Conservation (phyloP, 2,797 vertebrate species). For the Cryptoblepharus egeriae region DNA sequence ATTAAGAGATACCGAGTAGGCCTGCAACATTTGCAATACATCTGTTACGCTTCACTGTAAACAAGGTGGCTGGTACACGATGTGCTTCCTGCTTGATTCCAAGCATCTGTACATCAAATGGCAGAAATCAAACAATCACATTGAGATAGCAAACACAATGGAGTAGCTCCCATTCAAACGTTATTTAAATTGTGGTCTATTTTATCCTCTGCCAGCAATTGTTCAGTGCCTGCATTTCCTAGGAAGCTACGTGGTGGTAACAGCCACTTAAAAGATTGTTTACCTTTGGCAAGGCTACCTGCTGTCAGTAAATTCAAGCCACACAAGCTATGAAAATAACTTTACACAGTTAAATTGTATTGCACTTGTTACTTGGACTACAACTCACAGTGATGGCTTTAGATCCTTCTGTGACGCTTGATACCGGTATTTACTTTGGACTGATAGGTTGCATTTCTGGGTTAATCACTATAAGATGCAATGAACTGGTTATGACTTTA, state of each 20-base stretch:
- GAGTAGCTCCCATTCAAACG: constrained; percentile 57
- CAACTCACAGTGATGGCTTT: neutral
- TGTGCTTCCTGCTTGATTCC: constrained; percentile 43
- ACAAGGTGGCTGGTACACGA: constrained; percentile 53
- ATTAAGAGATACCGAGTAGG: constrained; percentile 58
- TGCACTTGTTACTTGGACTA: constrained; percentile 24
- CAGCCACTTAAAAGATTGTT: constrained; percentile 69
- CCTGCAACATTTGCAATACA: constrained; percentile 41
- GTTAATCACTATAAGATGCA: neutral
- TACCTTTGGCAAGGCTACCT: constrained; percentile 41
- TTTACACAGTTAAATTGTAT: constrained; percentile 25
- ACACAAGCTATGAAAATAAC: constrained; percentile 48
- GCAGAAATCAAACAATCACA: constrained; percentile 41
- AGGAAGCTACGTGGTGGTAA: constrained; percentile 62
- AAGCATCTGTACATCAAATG: constrained; percentile 58
- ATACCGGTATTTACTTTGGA: constrained; percentile 17
- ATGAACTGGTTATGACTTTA: neutral
- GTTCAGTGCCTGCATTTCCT: constrained; percentile 61
- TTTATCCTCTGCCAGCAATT: constrained; percentile 76
- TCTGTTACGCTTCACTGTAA: constrained; percentile 42
- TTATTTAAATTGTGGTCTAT: constrained; percentile 60
- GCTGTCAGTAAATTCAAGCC: constrained; percentile 49
- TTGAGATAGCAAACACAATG: constrained; percentile 55
- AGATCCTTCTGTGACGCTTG: constrained; percentile 12
- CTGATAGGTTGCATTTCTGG: neutral